Evolutionary conservation across 2,113 vertebrate species (phyloP).

Genomic region (Gobio gobio): DNA sequence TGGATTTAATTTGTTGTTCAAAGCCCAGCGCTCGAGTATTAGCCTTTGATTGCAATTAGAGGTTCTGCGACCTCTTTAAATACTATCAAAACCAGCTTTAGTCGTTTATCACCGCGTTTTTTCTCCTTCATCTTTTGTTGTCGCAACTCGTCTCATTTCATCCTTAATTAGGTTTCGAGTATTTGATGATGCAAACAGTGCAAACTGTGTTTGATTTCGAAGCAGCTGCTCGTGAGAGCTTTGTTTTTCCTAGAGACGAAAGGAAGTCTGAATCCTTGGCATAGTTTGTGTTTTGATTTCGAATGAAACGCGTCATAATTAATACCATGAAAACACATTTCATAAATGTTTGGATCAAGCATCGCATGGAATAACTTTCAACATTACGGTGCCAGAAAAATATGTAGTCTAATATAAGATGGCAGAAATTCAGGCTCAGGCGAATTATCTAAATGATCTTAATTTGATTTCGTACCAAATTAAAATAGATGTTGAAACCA

Average conservation of each 20-base stretch:
- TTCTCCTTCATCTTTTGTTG: slow-evolving; percentile 1
- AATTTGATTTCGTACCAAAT: slow-evolving; percentile 1
- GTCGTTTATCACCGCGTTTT: neutral
- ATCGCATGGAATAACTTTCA: slow-evolving; percentile 44
- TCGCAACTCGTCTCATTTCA: slow-evolving; percentile 6
- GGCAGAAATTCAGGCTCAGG: slow-evolving; percentile 33
- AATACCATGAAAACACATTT: slow-evolving; percentile 50
- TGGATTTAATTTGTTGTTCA: neutral
- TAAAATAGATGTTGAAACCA: neutral
- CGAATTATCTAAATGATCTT: slow-evolving; percentile 40
- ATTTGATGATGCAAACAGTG: slow-evolving; percentile 24
- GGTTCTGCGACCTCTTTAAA: neutral
- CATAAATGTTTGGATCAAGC: slow-evolving; percentile 45
- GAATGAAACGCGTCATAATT: slow-evolving; percentile 50
- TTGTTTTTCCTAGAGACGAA: slow-evolving; percentile 33
- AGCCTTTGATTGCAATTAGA: slow-evolving; percentile 20
- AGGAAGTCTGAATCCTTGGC: slow-evolving; percentile 24
- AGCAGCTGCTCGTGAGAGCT: slow-evolving; percentile 7
- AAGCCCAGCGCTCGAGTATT: neutral
- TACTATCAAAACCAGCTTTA: slow-evolving; percentile 11
- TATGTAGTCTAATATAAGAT: slow-evolving; percentile 38
- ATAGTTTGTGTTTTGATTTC: slow-evolving; percentile 46
- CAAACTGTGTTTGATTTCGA: slow-evolving; percentile 26
- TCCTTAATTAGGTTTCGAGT: slow-evolving; percentile 23
- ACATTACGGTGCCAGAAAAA: slow-evolving; percentile 34